Evolutionary conservation across 53 echinoderm and acorn worm species (phyloP), one percentile per base, ranked within the genome.

Genomic region (Crossaster papposus): DNA sequence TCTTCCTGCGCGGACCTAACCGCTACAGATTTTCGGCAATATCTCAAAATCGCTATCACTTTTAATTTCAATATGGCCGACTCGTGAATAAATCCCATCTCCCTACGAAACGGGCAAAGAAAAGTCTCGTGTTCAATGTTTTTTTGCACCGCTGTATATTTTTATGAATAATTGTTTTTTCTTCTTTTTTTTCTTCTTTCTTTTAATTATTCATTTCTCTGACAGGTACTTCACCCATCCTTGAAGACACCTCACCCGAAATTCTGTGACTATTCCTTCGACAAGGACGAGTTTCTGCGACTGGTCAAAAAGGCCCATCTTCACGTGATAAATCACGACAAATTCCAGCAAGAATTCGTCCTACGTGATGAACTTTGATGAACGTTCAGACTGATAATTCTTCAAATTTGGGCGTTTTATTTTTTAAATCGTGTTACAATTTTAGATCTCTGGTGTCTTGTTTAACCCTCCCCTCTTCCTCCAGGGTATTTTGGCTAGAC

Each of bases 231-330:
- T 23, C 96, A 96, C 52, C 96, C 96, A 3, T 70, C 88, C 29
- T 79, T 94, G 35, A 81, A 89, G 10, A 91, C 70, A 26, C 91
- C 89, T 54, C 94, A 96, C 31, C 87, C 91, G 50, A 96, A 96
- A 78, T 96, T 94, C 79, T 91, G 92, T 33, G 94, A 96, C 79
- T 96, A 94, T 85, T 89, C 89, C 18, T 96, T 96, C 68, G 93
- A 96, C 78, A 93, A 94, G 7, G 77, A 53, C 2, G 97, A 97
- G 77, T 97, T 97, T 70, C 51, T 91, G 54, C 90, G 97, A 22
- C 89, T 97, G 22, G 88, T 97, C 63, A 89, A 93, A 63, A 64
- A 94, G 53, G 97, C 95, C 30, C 74, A 88, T 29, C 50, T 90
- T 14, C 90, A 95, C 24, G 95, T 97, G 14, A 91, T 38, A 36